These are phyloP conservation scores for Halcyon smyrnensis DNA, from an alignment of 2,797 vertebrate genomes.

Conservation along the genomic window DNA sequence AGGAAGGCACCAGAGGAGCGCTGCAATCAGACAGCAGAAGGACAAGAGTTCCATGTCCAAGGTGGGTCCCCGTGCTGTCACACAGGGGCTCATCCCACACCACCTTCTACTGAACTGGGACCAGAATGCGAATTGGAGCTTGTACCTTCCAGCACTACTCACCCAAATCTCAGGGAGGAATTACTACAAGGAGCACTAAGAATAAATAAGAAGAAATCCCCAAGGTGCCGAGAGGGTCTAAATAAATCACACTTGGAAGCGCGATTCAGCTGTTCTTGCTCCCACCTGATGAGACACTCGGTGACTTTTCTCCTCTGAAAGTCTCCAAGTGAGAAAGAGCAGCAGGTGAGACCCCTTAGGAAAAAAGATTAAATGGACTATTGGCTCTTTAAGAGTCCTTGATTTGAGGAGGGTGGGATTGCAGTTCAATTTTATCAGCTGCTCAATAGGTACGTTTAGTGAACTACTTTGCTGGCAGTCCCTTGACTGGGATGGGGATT, in stretches of 20 bases:
- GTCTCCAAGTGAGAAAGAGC: neutral
- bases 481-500: neutral
- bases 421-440: conserved; percentile 37
- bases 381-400: conserved; percentile 24
- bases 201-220: neutral
- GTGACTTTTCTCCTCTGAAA: neutral
- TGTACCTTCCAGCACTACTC: neutral
- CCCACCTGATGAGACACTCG: neutral
- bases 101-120: neutral
- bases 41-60: neutral
- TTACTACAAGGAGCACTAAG: neutral
- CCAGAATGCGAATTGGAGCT: rapidly evolving
- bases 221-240: neutral
- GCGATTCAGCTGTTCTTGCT: neutral
- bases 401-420: conserved; percentile 21
- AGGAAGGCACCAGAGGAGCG: neutral
- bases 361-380: conserved; percentile 13
- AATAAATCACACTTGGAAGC: neutral
- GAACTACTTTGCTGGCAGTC: neutral
- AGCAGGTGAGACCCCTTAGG: neutral
- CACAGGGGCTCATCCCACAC: neutral
- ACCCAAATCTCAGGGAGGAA: neutral
- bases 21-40: neutral
- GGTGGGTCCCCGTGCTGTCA: neutral
- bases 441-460: conserved; percentile 12